Evolutionary conservation across 1,140 invertebrate genomes (phyloP), one percentile per base, ranked within the genome.

Genomic region (Himalopsyche phryganea): DNA sequence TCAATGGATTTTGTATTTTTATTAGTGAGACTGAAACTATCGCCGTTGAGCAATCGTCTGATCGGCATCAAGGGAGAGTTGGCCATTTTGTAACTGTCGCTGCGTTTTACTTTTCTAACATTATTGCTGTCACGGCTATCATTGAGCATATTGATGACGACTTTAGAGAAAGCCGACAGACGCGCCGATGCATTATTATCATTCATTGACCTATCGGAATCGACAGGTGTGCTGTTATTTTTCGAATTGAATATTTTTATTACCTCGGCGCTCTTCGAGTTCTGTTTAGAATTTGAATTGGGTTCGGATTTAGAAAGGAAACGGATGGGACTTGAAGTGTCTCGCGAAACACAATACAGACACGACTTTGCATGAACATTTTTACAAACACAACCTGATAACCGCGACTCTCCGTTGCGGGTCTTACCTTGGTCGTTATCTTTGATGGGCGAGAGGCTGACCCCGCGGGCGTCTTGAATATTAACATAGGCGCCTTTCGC

Each of bases 51-150:
- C 44, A 78, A 60, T 59, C 72, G 76, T 68, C 72, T 77, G 40
- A 78, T 79, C 5, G 83, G 81, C 73, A 84, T 78, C 55, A 85
- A 78, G 1, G 83, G 82, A 41, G 82, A 84, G 73, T 91, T 92
- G 1, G 91, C 91, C 70, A 91, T 82, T 58, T 90, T 84, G 69
- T 93, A 93, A 73, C 90, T 92, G 69, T 92, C 89, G 69, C 89
- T 91, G 41, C 90, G 81, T 74, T 90, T 90, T 19, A 92, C 76
- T 70, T 83, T 83, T 28, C 71, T 76, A 47, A 66, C 62, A 52
- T 65, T 55, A 19, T 65, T 63, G 60, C 69, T 74, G 32, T 71
- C 68, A 56, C 38, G 53, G 38, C 58, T 46, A 52, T 68, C 65
- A 17, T 67, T 67, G 14, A 62, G 36, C 19, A 62, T 33, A 55